phyloP scores from a whole-genome alignment of 1,140 invertebrate genomes.

The Megalopta genalis region DNA sequence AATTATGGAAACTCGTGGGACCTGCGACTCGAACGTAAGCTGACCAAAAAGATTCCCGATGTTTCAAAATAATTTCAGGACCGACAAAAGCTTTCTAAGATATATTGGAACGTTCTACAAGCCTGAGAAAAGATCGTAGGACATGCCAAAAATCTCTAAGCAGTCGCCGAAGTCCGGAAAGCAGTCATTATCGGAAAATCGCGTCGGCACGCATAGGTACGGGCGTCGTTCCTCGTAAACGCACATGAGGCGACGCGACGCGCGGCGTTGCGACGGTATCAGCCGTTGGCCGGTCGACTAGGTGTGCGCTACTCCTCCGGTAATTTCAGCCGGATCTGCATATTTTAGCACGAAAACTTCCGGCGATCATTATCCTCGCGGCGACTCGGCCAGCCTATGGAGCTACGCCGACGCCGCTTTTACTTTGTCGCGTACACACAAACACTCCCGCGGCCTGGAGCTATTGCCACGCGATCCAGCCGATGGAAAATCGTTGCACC shows the following conservation, averaged over 20 bases:
- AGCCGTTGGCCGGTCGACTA: conserved; percentile 35
- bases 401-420: conserved; percentile 19
- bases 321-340: conserved; percentile 79
- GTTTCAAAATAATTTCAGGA: too few species aligned
- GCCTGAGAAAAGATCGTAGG: too few species aligned
- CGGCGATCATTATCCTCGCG: conserved; percentile 78
- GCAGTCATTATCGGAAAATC: conserved; percentile 21
- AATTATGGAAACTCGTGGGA: too few species aligned
- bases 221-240: conserved; percentile 32
- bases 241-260: conserved; percentile 38
- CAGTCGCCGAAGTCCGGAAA: too few species aligned
- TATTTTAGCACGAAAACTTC: conserved; percentile 80
- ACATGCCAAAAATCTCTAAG: too few species aligned
- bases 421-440: conserved; percentile 45
- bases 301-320: conserved; percentile 67
- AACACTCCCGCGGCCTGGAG: background rate
- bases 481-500: conserved; percentile 55
- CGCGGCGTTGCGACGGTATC: conserved; percentile 29
- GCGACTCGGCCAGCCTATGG: conserved; percentile 36
- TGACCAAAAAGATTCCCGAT: too few species aligned
- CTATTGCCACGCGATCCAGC: conserved; percentile 35
- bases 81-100: too few species aligned
- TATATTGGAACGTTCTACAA: too few species aligned
- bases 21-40: too few species aligned
- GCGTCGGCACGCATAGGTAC: background rate